Conservation (phyloP, 2,888 invertebrate genomes). For the Clepsis dumicolana region DNA sequence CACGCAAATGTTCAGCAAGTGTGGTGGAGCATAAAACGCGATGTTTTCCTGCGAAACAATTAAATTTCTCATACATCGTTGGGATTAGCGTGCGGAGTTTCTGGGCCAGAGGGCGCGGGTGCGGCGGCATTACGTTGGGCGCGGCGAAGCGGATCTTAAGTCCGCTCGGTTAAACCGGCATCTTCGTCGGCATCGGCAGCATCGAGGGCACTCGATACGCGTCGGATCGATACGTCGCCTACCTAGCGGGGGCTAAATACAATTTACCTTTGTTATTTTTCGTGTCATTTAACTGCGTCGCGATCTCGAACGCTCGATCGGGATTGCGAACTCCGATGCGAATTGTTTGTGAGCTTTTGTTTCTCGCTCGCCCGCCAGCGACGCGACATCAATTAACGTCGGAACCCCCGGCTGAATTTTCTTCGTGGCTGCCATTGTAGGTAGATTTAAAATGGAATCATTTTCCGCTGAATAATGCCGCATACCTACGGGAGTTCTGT, state of each 20-base stretch:
- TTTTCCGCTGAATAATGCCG: slow-evolving; percentile 61
- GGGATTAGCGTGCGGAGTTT: slow-evolving; percentile 69
- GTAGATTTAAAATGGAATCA: slow-evolving; percentile 72
- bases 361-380: slow-evolving; percentile 78
- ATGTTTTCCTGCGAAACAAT: slow-evolving; percentile 81
- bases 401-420: slow-evolving; percentile 78
- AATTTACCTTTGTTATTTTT: slow-evolving; percentile 87
- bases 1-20: slow-evolving; percentile 66
- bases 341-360: slow-evolving; percentile 86
- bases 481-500: slow-evolving; percentile 43
- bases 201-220: slow-evolving; percentile 68
- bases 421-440: slow-evolving; percentile 74
- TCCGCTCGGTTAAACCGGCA: slow-evolving; percentile 73
- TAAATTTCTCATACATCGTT: slow-evolving; percentile 79
- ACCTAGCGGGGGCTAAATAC: slow-evolving; percentile 81
- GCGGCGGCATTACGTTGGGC: slow-evolving; percentile 62
- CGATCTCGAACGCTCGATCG: slow-evolving; percentile 84
- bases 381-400: slow-evolving; percentile 85
- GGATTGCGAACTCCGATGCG: slow-evolving; percentile 84
- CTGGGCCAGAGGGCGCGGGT: slow-evolving; percentile 57
- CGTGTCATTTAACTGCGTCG: slow-evolving; percentile 86
- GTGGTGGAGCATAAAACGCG: slow-evolving; percentile 70
- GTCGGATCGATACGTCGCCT: slow-evolving; percentile 77
- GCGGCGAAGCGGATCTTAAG: slow-evolving; percentile 71
- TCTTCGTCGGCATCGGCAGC: slow-evolving; percentile 60